These are phyloP conservation scores for Daboia siamensis DNA, from an alignment of 2,113 vertebrate species.

Conservation along the genomic window DNA sequence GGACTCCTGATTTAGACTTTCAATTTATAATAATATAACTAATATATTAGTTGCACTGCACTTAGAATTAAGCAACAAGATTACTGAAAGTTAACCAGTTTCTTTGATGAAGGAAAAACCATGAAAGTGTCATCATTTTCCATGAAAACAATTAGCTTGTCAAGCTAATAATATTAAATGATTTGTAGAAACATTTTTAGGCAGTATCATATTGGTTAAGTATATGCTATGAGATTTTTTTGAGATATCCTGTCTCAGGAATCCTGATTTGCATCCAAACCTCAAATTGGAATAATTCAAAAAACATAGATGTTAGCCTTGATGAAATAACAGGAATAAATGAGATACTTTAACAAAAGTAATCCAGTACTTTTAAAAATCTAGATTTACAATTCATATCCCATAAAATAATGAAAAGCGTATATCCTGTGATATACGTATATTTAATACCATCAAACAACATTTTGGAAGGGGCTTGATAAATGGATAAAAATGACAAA, in stretches of 20 bases:
- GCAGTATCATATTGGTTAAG: background rate
- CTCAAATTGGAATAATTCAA: background rate
- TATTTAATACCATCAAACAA: background rate
- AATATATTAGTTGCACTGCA: background rate
- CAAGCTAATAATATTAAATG: background rate
- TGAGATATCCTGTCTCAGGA: background rate
- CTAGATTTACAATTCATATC: background rate
- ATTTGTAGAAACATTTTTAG: too few species aligned
- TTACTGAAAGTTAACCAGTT: background rate
- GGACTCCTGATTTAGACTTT: background rate
- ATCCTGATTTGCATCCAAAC: background rate
- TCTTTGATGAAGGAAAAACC: background rate
- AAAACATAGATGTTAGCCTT: background rate
- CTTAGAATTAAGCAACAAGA: background rate
- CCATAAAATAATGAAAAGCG: background rate
- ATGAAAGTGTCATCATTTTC: background rate
- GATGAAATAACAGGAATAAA: background rate
- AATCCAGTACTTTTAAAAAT: conserved; percentile 19
- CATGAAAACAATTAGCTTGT: background rate
- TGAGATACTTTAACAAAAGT: background rate
- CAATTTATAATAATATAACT: background rate
- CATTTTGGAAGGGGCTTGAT: background rate
- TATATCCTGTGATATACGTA: background rate
- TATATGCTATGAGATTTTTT: background rate
- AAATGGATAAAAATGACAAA: background rate